Percentiles rank a stretch among this genome's conserved stretches.
These are phyloP conservation scores for Sebastes diploproa DNA, from an alignment of 2,797 vertebrate genomes.

Conservation along the genomic window DNA sequence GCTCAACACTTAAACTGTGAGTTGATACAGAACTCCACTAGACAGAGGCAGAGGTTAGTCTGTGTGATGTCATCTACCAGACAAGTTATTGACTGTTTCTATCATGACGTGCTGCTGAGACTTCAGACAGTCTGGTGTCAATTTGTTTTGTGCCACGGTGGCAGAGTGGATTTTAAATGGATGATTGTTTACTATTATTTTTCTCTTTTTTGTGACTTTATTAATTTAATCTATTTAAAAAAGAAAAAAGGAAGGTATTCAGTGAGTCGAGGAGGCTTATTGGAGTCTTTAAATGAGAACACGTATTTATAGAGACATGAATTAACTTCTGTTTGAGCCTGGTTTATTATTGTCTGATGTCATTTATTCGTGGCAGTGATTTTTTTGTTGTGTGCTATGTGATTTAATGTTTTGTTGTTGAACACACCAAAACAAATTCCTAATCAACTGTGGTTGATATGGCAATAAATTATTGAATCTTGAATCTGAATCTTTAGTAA, in stretches of 20 bases:
- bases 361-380: not conserved
- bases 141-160: not conserved
- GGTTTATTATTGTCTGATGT: constrained; percentile 7
- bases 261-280: not conserved
- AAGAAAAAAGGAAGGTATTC: not conserved
- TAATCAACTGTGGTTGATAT: not conserved
- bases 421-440: not conserved
- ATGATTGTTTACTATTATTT: not conserved
- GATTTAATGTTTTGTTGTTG: not conserved
- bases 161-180: not conserved
- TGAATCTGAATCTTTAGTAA: too few species aligned
- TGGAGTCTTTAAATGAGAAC: constrained; percentile 16
- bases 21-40: constrained; percentile 1
- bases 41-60: constrained; percentile 21
- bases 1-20: not conserved
- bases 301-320: not conserved
- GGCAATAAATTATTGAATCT: not conserved
- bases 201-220: not conserved
- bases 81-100: not conserved
- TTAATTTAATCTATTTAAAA: not conserved
- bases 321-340: constrained; percentile 3
- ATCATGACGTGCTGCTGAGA: not conserved
- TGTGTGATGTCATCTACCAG: not conserved
- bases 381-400: not conserved
- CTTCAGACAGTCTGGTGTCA: not conserved